Evolutionary conservation across 2,797 vertebrate species (phyloP), one percentile per base, ranked within the genome.

Genomic region (Pseudocheirus occidentalis): DNA sequence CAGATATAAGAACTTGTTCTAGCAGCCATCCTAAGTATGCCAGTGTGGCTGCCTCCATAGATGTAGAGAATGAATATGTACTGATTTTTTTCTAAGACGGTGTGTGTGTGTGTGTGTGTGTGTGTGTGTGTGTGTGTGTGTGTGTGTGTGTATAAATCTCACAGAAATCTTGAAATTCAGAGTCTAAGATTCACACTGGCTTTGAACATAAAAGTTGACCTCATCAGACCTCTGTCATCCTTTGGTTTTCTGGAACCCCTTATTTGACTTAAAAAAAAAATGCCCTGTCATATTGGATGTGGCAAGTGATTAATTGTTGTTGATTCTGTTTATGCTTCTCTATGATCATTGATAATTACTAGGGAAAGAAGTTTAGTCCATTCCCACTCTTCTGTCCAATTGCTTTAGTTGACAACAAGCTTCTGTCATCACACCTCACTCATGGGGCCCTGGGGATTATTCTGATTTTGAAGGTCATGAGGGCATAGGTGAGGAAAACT

Each of bases 361-460:
- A n/a, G 57, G 90, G 46, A 95, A 57, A 53, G 53, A 5, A 93
- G n/a, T 94, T 87, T 57, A 57, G 34, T 91, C 92, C 21, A 58
- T 5, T 93, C 62, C 14, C 9, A 13, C 13, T 91, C 28, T 94
- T 57, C 66, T 46, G 5, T 11, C 29, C n/a, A 24, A 2, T 16
- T 81, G 9, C 18, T 81, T 94, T 93, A 59, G 58, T 40, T 31
- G 92, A 91, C 62, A 91, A 46, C 7, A 54, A 31, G 29, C 11
- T 89, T 91, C 93, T 73, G 62, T 57, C 31, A 14, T 29, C 31
- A 14, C 24, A 29, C 29, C 46, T 62, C 52, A 55, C 87, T 28
- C 21, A 54, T 16, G 73, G 92, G n/a, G 29, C 21, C 28, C 56
- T 54, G 53, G 56, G 21, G 7, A 66, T 66, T n/a, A 94, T 89